phyloP scores from a whole-genome alignment of 1,140 invertebrate genomes.

The Zaprionus africanus region DNA sequence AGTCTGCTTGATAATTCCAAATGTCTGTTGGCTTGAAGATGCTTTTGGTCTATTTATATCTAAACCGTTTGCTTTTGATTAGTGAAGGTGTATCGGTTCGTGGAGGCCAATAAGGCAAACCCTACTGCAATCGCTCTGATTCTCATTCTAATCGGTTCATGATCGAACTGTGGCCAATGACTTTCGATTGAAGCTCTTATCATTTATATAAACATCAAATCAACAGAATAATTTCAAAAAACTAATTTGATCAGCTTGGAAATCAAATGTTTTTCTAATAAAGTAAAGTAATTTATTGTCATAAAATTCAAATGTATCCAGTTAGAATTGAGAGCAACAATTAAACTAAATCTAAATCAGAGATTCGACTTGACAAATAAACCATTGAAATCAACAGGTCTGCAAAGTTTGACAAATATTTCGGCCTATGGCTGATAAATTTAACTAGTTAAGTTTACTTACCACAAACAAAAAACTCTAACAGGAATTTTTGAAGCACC shows the following conservation, averaged over 20 bases:
- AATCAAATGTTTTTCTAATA: not conserved
- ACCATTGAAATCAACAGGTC: too few relatives aligned
- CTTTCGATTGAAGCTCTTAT: not conserved
- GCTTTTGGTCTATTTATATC: not conserved
- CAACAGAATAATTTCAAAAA: not conserved
- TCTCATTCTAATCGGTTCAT: constrained; percentile 7
- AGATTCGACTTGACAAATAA: not conserved
- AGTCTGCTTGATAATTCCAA: not conserved
- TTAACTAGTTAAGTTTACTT: too few relatives aligned
- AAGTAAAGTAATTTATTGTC: not conserved
- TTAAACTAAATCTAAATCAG: too few relatives aligned
- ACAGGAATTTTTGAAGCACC: too few relatives aligned
- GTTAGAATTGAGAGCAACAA: not conserved
- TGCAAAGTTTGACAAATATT: not conserved
- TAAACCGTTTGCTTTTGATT: not conserved
- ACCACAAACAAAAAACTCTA: too few relatives aligned
- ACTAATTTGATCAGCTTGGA: constrained; percentile 3
- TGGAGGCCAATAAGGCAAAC: too few relatives aligned
- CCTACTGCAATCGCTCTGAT: not conserved
- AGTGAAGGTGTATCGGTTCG: too few relatives aligned
- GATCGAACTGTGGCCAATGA: constrained; percentile 7
- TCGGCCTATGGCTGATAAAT: too few relatives aligned
- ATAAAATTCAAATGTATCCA: not conserved
- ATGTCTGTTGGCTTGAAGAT: not conserved
- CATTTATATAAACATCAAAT: constrained; percentile 12